Conservation (phyloP, 2,113 vertebrate species). For the Pterophyllum scalare region DNA sequence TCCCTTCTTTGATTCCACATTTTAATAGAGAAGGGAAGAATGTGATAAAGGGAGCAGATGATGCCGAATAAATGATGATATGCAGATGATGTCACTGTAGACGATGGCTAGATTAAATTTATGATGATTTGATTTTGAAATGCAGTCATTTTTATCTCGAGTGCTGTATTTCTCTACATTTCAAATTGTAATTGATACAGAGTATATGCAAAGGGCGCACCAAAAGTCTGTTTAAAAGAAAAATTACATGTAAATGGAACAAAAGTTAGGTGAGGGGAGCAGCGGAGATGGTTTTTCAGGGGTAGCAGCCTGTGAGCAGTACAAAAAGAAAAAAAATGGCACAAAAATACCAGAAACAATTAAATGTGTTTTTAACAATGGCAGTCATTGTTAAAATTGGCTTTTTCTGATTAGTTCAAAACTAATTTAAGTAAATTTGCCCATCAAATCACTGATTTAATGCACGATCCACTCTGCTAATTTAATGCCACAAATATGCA, state of each 20-base stretch:
- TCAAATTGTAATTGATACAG: background rate
- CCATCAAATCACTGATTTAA: background rate
- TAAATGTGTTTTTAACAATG: background rate
- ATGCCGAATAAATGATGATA: slow-evolving; percentile 19
- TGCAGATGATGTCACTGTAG: slow-evolving; percentile 21
- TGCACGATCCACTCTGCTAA: background rate
- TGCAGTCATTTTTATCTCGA: background rate
- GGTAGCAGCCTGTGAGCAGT: background rate
- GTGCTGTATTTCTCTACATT: background rate
- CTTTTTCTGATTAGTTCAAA: background rate
- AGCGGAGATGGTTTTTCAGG: background rate
- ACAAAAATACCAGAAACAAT: background rate
- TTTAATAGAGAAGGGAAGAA: slow-evolving; percentile 45
- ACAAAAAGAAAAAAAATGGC: background rate
- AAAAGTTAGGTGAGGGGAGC: background rate
- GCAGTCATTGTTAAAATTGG: background rate
- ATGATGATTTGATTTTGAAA: slow-evolving; percentile 27
- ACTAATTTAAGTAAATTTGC: background rate
- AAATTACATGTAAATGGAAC: background rate
- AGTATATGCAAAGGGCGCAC: accelerated
- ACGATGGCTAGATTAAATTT: slow-evolving; percentile 16
- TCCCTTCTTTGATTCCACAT: slow-evolving; percentile 57
- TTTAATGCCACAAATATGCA: background rate
- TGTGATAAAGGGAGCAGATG: slow-evolving; percentile 23
- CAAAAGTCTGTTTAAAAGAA: background rate